A percentile compares a stretch with the other conserved stretches of the same genome.
Conservation (phyloP, 2,113 vertebrate species). For the Aptenodytes forsteri region DNA sequence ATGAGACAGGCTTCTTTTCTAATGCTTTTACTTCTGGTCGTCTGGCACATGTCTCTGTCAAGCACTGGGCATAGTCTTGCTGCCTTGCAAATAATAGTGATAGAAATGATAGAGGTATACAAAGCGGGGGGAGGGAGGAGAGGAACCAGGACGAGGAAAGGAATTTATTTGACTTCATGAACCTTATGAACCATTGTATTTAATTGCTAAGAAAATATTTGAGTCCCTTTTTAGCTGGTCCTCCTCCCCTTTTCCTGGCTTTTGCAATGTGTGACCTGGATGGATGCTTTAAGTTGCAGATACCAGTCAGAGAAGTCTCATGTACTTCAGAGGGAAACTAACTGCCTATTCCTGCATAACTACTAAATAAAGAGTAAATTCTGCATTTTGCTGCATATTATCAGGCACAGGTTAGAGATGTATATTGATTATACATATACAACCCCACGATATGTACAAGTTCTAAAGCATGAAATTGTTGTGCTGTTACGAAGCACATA, state of each 20-base stretch:
- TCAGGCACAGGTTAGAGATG: neutral
- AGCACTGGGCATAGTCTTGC: neutral
- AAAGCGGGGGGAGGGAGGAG: neutral
- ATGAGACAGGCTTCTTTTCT: neutral
- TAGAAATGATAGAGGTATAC: neutral
- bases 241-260: neutral
- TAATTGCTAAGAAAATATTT: neutral
- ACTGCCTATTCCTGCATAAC: neutral
- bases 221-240: neutral
- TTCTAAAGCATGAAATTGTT: neutral
- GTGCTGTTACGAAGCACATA: neutral
- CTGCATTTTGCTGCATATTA: neutral
- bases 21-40: neutral
- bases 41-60: neutral
- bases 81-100: neutral
- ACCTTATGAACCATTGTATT: neutral
- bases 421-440: neutral
- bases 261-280: neutral
- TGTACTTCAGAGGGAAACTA: neutral
- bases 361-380: neutral
- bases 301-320: neutral
- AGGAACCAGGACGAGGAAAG: neutral
- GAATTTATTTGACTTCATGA: neutral
- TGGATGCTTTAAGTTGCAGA: neutral
- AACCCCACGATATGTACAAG: neutral